Conservation (phyloP, 2,888 invertebrate species). For the Rhingia rostrata region DNA sequence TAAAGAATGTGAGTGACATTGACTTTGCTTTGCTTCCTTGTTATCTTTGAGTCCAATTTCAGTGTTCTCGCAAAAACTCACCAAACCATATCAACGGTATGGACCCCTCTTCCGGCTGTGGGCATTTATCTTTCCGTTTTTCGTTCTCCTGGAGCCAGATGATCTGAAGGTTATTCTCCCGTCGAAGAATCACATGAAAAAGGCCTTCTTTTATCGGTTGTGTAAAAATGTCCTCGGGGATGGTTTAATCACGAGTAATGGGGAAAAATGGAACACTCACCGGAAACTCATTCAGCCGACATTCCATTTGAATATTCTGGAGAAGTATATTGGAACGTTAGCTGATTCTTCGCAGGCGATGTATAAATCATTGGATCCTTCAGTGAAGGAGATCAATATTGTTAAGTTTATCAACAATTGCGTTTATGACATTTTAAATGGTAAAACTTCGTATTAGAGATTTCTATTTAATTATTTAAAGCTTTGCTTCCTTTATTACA, state of each 20-base stretch:
- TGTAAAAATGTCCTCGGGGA: conserved; percentile 86
- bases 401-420: conserved; percentile 84
- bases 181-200: conserved; percentile 84
- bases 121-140: conserved; percentile 84
- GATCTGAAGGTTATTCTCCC: conserved; percentile 84
- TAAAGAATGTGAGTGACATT: conserved; percentile 83
- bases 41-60: conserved; percentile 62
- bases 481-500: conserved; percentile 78
- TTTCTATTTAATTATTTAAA: not conserved
- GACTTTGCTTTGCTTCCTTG: not conserved
- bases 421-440: conserved; percentile 85
- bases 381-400: conserved; percentile 83
- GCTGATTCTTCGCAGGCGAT: conserved; percentile 83
- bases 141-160: conserved; percentile 84
- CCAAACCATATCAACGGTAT: conserved; percentile 82
- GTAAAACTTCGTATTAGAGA: conserved; percentile 79
- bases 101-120: conserved; percentile 84
- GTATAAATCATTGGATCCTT: conserved; percentile 81
- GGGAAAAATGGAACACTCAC: conserved; percentile 84
- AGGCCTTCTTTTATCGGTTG: conserved; percentile 84
- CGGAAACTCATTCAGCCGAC: conserved; percentile 85
- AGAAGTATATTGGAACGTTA: conserved; percentile 84
- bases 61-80: conserved; percentile 83
- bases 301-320: conserved; percentile 84
- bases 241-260: conserved; percentile 85